Conservation (phyloP, 2,888 invertebrate species). For the Daptonema setosum region DNA sequence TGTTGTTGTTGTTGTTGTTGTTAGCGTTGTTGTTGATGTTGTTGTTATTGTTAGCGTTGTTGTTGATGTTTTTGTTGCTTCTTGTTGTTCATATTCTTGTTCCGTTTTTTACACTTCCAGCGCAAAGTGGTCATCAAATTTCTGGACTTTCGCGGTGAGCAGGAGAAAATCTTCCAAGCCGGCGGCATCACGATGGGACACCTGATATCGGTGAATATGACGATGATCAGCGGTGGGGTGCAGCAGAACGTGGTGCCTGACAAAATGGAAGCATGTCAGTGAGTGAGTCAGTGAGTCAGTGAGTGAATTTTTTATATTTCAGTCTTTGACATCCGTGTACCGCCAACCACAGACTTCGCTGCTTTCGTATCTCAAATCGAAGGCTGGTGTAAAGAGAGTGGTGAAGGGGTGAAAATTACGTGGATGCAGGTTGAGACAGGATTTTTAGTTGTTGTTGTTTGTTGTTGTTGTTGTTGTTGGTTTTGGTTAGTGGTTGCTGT, state of each 20-base stretch:
- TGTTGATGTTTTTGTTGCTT: too few relatives aligned
- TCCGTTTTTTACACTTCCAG: slow-evolving; percentile 29
- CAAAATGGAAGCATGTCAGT: slow-evolving; percentile 48
- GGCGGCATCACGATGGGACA: slow-evolving; percentile 51
- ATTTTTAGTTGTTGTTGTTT: too few relatives aligned
- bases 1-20: too few relatives aligned
- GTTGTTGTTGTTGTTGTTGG: too few relatives aligned
- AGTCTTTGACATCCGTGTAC: slow-evolving; percentile 23
- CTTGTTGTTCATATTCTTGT: too few relatives aligned
- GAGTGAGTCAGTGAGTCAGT: too few relatives aligned
- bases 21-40: too few relatives aligned
- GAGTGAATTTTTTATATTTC: too few relatives aligned
- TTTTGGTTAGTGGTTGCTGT: too few relatives aligned
- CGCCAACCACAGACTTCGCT: slow-evolving; percentile 21
- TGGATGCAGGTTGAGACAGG: not conserved
- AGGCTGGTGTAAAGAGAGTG: slow-evolving; percentile 12
- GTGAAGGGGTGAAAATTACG: not conserved
- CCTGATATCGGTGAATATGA: slow-evolving; percentile 65
- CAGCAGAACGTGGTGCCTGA: slow-evolving; percentile 61
- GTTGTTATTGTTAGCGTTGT: too few relatives aligned
- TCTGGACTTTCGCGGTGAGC: slow-evolving; percentile 44
- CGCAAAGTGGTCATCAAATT: slow-evolving; percentile 49
- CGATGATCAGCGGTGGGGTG: slow-evolving; percentile 30
- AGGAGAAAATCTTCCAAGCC: slow-evolving; percentile 46
- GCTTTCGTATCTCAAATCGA: slow-evolving; percentile 17